Conservation (phyloP, 1,140 invertebrate genomes). For the Aphaenogaster floridana region DNA sequence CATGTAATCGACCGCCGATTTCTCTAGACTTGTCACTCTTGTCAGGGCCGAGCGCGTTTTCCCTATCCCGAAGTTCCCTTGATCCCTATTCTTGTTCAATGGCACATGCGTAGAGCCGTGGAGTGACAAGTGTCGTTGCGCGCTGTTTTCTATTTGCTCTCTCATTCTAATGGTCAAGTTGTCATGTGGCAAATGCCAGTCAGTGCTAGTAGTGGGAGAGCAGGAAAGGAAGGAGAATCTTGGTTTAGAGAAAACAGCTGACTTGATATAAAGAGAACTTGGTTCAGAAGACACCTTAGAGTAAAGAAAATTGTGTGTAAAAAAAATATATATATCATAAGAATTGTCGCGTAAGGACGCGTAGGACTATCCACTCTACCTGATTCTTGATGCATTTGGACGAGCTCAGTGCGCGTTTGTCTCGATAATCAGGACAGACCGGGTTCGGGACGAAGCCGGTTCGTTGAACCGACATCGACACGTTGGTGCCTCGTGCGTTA, state of each 20-base stretch:
- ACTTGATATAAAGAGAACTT: not conserved
- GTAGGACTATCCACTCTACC: not conserved
- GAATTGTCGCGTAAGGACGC: not conserved
- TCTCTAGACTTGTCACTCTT: not conserved
- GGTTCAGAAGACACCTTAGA: not conserved
- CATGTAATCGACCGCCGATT: not conserved
- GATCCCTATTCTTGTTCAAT: not conserved
- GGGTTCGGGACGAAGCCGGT: not conserved
- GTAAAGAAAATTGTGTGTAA: not conserved
- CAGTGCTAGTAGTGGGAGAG: not conserved
- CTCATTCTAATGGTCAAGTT: not conserved
- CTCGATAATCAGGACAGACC: not conserved
- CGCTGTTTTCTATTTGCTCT: not conserved
- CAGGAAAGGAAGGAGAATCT: not conserved
- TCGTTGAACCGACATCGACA: conserved; percentile 13
- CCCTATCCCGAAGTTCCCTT: not conserved
- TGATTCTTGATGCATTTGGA: not conserved
- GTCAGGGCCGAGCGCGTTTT: not conserved
- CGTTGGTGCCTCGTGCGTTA: not conserved
- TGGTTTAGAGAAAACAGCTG: conserved; percentile 7
- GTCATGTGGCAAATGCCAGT: not conserved
- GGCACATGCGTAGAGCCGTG: not conserved
- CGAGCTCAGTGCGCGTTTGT: not conserved
- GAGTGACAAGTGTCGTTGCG: not conserved
- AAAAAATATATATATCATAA: not conserved